phyloP scores from a whole-genome alignment of 2,113 vertebrate genomes.

The Nestor notabilis region DNA sequence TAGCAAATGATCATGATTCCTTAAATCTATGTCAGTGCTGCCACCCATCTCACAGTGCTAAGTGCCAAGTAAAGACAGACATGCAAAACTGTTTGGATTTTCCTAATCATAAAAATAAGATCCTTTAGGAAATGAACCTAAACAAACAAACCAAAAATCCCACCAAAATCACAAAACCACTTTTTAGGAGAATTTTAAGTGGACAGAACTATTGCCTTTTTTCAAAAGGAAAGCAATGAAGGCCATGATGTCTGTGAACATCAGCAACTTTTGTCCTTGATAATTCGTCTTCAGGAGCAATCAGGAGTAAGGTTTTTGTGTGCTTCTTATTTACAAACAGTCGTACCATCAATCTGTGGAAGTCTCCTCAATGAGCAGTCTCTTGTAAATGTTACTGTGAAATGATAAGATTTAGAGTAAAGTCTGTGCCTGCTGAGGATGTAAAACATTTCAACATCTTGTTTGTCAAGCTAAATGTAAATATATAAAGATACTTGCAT shows the following conservation, averaged over 20 bases:
- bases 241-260: neutral
- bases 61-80: neutral
- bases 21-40: neutral
- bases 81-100: neutral
- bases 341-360: neutral
- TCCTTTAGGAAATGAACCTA: neutral
- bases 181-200: neutral
- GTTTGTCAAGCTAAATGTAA: neutral
- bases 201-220: neutral
- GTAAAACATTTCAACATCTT: neutral
- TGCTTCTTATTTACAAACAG: neutral
- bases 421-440: neutral
- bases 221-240: neutral
- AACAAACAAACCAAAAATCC: neutral
- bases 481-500: neutral
- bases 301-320: neutral
- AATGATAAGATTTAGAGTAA: neutral
- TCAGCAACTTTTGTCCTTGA: neutral
- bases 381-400: neutral
- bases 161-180: neutral
- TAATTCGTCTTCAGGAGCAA: neutral
- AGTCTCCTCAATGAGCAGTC: neutral
- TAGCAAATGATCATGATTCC: neutral
- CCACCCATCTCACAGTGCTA: neutral
- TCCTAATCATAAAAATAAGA: neutral